Base-by-base conservation (phyloP, 2,888 invertebrate genomes). In the Criorhina ranunculi region DNA sequence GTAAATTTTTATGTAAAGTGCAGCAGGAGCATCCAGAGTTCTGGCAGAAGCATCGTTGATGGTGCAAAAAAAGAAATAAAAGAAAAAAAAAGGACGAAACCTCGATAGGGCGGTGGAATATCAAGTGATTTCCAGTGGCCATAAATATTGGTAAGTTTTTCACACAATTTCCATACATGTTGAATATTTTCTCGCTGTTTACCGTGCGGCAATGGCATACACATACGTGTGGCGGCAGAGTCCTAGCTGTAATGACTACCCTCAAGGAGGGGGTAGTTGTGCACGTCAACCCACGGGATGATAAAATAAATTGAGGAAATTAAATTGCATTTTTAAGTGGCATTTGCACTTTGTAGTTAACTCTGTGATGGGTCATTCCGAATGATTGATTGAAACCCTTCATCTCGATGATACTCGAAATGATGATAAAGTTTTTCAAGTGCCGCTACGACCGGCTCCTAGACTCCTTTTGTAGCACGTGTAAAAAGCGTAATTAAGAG, bases 241-340 rank as follows among this genome's bases (percentile, higher is more conserved):
- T 35, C 60, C 49, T 44, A 55, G 49, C 42, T 35, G 60, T 80
- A 80, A 85, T 80, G 75, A 80, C 75, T 64, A 70, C 67, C 40
- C 67, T 70, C 53, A 80, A 80, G 80, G 46, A 67, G 70, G 37
- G 72, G 37, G 24, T 46, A 40, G 31, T 19, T 69, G 31, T 73
- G 67, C 53, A 73, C 67, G 67, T 73, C 78, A 83, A 69, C 78
- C 78, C 57, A 64, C 40, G 66, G 64, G 60, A 85, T 80, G 85
- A 70, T 85, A 85, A 85, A 80, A 85, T 85, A 85, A 85, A 85
- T 85, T 85, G 85, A 85, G 85, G 85, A 85, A 85, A 85, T 85
- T 85, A 85, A 85, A 85, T 85, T 85, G 85, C 85, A 85, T 85
- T 85, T 85, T 85, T 85, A 85, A 85, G 85, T 85, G 75, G 85